These are phyloP conservation scores for Xiphorhynchus erythropygius DNA, from an alignment of 2,797 vertebrate genomes.

Conservation along the genomic window DNA sequence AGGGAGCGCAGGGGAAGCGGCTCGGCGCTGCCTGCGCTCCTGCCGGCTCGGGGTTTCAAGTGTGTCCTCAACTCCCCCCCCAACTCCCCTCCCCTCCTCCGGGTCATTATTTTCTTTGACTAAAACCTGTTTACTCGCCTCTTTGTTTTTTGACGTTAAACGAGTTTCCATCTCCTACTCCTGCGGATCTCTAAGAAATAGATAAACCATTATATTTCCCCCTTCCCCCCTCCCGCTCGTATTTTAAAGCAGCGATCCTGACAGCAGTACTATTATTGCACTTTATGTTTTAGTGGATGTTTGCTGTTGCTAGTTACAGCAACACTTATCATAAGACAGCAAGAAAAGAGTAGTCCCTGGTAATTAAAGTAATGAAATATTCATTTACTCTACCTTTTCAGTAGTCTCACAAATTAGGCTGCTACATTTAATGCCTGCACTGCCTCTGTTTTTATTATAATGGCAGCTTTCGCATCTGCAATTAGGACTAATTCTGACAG, in stretches of 20 bases:
- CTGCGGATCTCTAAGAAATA: conserved; percentile 74
- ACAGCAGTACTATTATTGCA: conserved; percentile 93
- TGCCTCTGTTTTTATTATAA: conserved; percentile 96
- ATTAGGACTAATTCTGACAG: conserved; percentile 94
- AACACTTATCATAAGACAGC: conserved; percentile 94
- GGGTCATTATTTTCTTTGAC: conserved; percentile 70
- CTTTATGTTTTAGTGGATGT: conserved; percentile 87
- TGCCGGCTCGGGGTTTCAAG: conserved; percentile 26
- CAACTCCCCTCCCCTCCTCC: not conserved
- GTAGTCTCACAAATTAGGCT: conserved; percentile 96
- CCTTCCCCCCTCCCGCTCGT: conserved; percentile 45
- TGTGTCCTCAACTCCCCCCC: conserved; percentile 16
- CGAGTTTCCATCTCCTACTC: conserved; percentile 72
- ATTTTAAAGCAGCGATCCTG: conserved; percentile 89
- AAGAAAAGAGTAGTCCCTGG: conserved; percentile 96
- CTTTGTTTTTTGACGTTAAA: conserved; percentile 73
- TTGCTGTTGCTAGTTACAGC: conserved; percentile 88
- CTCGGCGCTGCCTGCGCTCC: conserved; percentile 24
- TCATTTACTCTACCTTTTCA: conserved; percentile 99
- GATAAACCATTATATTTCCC: conserved; percentile 75
- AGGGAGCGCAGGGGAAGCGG: not conserved
- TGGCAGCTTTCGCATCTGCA: conserved; percentile 96
- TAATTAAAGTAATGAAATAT: conserved; percentile 99
- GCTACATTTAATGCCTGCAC: conserved; percentile 94
- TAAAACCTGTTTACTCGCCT: conserved; percentile 74